Base-by-base conservation (phyloP, 2,888 invertebrate species). In the Hyppa rectilinea region DNA sequence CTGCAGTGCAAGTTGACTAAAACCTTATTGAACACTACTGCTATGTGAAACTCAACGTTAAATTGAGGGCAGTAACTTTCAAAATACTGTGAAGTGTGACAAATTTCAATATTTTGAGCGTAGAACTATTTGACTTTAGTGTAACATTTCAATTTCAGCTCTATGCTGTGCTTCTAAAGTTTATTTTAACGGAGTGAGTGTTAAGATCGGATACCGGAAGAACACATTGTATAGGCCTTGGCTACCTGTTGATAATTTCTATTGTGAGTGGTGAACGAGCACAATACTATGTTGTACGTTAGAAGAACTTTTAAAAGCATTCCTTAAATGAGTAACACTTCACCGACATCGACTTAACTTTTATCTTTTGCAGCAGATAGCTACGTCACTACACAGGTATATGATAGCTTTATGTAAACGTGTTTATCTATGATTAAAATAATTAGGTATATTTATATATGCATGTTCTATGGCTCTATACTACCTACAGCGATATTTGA, bases 231-330 rank as follows among this genome's bases (percentile, higher is more conserved):
- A 84, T 91, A 88, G 88, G 89, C 89, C 89, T 92, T 92, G 88
- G 91, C 94, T 95, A 95, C 95, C 95, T 95, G 95, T 95, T 94
- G 94, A 93, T 94, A 93, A 94, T 93, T 89, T 90, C 90, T 89
- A 91, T 93, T 93, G 94, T 94, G 88, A 89, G 88, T 85, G 86
- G 89, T 89, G 88, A 89, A 87, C 89, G 89, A 86, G 89, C 89
- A 92, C 92, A 94, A 93, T 93, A 88, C 87, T 82, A 60, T 86
- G 87, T 87, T 87, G 86, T 86, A 84, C 83, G 85, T 88, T 85
- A 85, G 85, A 85, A 83, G 85, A 84, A 85, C 90, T 89, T 91
- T 90, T 92, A 90, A 91, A 92, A 91, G 91, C 92, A 94, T 94
- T 94, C 93, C 91, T 85, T 75, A 76, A 89, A 91, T 91, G 90